phyloP scores from a whole-genome alignment of 2,888 invertebrate species.

The Synergus laeviventris region DNA sequence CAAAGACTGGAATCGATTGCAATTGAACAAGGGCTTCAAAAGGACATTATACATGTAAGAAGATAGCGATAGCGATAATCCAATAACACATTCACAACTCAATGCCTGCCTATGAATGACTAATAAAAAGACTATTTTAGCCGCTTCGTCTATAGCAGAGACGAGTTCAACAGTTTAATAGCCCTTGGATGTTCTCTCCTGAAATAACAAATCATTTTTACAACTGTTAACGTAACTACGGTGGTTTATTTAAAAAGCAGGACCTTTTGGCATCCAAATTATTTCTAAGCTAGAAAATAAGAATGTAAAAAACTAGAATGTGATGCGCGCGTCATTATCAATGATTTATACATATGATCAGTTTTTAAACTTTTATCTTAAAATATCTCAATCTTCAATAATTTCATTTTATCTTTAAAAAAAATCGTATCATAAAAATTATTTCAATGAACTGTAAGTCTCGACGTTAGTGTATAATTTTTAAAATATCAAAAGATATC shows the following conservation, averaged over 20 bases:
- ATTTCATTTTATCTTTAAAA: too few species aligned
- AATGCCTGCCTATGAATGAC: neutral
- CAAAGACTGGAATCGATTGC: neutral
- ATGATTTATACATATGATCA: too few species aligned
- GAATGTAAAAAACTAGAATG: too few species aligned
- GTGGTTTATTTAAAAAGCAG: neutral
- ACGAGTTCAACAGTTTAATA: slow-evolving; percentile 16
- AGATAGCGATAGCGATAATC: slow-evolving; percentile 14
- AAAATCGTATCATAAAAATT: too few species aligned
- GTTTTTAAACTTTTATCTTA: too few species aligned
- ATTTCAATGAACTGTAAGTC: too few species aligned
- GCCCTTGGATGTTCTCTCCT: neutral
- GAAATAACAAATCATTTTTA: slow-evolving; percentile 14
- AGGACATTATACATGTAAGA: neutral
- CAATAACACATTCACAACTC: neutral
- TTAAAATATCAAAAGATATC: too few species aligned
- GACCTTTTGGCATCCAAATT: too few species aligned
- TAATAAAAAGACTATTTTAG: slow-evolving; percentile 2
- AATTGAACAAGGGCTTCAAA: neutral
- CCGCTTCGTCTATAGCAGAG: neutral
- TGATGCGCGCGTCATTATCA: too few species aligned
- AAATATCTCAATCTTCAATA: too few species aligned
- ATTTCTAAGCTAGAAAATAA: too few species aligned
- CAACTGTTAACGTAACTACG: slow-evolving; percentile 2
- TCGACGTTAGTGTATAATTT: too few species aligned